phyloP scores from a whole-genome alignment of 2,113 vertebrate genomes.

The Cyprinus carpio region DNA sequence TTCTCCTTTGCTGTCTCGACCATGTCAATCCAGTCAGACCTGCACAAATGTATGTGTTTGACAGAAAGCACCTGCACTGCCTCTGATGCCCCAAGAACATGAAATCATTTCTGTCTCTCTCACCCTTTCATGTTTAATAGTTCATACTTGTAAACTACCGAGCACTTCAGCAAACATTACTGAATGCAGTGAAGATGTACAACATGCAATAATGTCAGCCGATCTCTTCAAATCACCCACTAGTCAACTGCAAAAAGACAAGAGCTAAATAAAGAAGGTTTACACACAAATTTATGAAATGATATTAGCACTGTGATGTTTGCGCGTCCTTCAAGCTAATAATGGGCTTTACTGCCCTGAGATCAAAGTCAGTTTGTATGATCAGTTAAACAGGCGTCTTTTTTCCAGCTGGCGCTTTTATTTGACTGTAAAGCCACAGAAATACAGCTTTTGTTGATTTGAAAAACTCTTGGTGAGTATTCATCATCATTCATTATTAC shows the following conservation, averaged over 20 bases:
- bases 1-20: neutral
- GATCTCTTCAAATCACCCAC: neutral
- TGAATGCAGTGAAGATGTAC: neutral
- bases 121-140: neutral
- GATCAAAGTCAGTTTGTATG: neutral
- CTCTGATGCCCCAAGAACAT: neutral
- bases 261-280: neutral
- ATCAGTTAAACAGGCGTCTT: too few species aligned
- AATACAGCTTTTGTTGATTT: conserved; percentile 10
- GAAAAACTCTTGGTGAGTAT: neutral
- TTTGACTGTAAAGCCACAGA: too few species aligned
- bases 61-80: neutral
- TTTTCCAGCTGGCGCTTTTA: neutral
- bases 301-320: neutral
- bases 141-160: neutral
- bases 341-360: conserved; percentile 16
- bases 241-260: neutral
- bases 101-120: neutral
- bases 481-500: neutral
- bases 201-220: neutral
- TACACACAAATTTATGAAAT: neutral
- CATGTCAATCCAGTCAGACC: neutral
- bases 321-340: neutral
- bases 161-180: neutral
- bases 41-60: neutral